phyloP scores from a whole-genome alignment of 2,888 invertebrate genomes.

The Caenorhabditis imperialis region DNA sequence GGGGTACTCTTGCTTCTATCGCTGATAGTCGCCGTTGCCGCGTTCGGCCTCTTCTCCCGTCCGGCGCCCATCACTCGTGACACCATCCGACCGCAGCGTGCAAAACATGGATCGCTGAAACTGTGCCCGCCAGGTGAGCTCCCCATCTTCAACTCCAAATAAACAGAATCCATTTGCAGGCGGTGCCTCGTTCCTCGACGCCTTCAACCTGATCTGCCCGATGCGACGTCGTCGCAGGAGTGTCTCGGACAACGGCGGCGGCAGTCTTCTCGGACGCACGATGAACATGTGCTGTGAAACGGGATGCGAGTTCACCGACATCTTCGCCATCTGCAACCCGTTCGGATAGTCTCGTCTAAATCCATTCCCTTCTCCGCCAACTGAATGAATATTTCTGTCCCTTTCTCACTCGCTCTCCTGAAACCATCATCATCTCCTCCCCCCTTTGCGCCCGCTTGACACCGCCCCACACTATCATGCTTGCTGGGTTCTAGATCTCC shows the following conservation, averaged over 20 bases:
- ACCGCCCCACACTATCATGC: conserved; percentile 17
- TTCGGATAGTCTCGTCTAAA: conserved; percentile 47
- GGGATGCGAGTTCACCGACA: conserved; percentile 65
- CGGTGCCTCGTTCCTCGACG: conserved; percentile 63
- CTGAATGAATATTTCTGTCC: not conserved
- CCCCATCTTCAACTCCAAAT: not conserved
- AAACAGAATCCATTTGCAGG: conserved; percentile 47
- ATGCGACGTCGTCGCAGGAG: conserved; percentile 61
- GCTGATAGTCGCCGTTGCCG: conserved; percentile 32
- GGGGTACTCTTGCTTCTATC: conserved; percentile 53
- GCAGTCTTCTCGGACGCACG: conserved; percentile 36
- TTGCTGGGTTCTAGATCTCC: conserved; percentile 60
- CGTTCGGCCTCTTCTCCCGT: conserved; percentile 57
- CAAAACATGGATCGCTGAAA: conserved; percentile 61
- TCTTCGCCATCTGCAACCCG: conserved; percentile 60
- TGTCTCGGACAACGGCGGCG: conserved; percentile 29
- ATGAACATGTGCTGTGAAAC: conserved; percentile 60
- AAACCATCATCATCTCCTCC: conserved; percentile 17
- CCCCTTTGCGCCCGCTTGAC: conserved; percentile 17
- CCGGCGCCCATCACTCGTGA: conserved; percentile 46
- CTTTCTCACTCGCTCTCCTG: not conserved
- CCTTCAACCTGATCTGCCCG: conserved; percentile 64
- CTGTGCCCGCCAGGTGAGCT: conserved; percentile 65
- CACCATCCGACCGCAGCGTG: conserved; percentile 41
- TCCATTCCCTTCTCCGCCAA: not conserved